Percentiles rank a stretch among this genome's conserved stretches.
Conservation (phyloP, 2,888 invertebrate species). For the Lasioglossum vierecki region DNA sequence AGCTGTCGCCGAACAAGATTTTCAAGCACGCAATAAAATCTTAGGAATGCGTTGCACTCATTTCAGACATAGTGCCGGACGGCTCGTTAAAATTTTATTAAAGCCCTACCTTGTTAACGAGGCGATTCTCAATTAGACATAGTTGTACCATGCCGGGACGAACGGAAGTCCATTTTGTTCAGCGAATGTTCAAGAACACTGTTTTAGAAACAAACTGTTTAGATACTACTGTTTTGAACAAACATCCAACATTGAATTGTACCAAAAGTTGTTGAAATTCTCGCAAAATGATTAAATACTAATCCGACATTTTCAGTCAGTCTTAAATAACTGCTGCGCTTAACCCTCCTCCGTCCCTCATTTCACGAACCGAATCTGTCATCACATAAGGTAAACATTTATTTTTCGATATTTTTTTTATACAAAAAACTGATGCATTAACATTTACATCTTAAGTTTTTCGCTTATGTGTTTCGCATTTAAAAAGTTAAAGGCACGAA, state of each 20-base stretch:
- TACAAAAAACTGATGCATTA: too few species aligned
- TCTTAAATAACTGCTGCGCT: neutral
- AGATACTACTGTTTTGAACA: neutral
- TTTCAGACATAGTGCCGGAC: slow-evolving; percentile 27
- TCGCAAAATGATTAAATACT: neutral
- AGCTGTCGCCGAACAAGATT: slow-evolving; percentile 54
- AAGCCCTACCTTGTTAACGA: slow-evolving; percentile 30
- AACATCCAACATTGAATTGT: neutral
- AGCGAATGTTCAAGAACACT: neutral
- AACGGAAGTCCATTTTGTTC: neutral
- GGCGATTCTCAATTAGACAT: slow-evolving; percentile 16
- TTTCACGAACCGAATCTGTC: too few species aligned
- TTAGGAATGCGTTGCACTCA: slow-evolving; percentile 60
- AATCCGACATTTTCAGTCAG: neutral
- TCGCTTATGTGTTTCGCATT: too few species aligned
- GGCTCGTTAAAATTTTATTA: slow-evolving; percentile 29
- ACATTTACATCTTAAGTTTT: too few species aligned
- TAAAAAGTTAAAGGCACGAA: too few species aligned
- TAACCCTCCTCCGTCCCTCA: neutral
- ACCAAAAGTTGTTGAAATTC: neutral
- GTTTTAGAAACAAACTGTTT: neutral
- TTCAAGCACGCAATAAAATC: slow-evolving; percentile 60
- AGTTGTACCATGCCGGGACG: neutral
- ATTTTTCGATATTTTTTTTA: too few species aligned
- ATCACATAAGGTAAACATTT: too few species aligned